Conservation (phyloP, 2,797 vertebrate genomes). For the Dryobates pubescens region DNA sequence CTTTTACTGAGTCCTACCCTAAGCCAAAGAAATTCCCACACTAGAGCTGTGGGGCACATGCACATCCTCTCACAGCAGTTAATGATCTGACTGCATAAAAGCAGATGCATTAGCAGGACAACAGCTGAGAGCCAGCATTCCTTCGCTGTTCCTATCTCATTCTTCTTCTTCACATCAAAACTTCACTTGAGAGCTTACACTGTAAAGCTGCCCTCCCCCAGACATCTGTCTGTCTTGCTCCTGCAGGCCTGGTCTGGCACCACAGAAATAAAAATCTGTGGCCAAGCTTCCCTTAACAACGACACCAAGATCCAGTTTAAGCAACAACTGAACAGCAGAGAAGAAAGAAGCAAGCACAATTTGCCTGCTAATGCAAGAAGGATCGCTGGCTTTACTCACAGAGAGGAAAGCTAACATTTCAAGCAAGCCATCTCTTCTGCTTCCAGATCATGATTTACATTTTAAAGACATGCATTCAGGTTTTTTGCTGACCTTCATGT, state of each 20-base stretch:
- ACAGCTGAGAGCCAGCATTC: constrained; percentile 27
- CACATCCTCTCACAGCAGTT: constrained; percentile 32
- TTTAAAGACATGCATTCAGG: background rate
- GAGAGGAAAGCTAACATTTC: background rate
- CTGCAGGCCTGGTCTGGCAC: background rate
- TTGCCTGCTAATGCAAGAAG: background rate
- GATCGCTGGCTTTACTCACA: background rate
- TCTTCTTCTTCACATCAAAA: constrained; percentile 18
- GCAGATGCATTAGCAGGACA: constrained; percentile 39
- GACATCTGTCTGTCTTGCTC: constrained; percentile 7
- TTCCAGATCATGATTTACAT: background rate
- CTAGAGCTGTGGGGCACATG: constrained; percentile 40
- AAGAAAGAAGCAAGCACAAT: background rate
- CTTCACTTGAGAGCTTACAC: constrained; percentile 4
- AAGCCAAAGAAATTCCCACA: constrained; percentile 50
- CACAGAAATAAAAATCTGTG: background rate
- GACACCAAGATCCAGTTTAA: background rate
- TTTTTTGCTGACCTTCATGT: background rate
- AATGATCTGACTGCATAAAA: constrained; percentile 36
- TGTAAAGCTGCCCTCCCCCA: background rate
- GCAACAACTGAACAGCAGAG: background rate
- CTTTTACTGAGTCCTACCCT: constrained; percentile 20
- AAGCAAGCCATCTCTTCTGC: background rate
- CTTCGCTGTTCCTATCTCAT: constrained; percentile 20
- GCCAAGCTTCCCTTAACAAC: background rate